Conservation (phyloP, 2,113 vertebrate genomes). For the Gymnorhina tibicen region DNA sequence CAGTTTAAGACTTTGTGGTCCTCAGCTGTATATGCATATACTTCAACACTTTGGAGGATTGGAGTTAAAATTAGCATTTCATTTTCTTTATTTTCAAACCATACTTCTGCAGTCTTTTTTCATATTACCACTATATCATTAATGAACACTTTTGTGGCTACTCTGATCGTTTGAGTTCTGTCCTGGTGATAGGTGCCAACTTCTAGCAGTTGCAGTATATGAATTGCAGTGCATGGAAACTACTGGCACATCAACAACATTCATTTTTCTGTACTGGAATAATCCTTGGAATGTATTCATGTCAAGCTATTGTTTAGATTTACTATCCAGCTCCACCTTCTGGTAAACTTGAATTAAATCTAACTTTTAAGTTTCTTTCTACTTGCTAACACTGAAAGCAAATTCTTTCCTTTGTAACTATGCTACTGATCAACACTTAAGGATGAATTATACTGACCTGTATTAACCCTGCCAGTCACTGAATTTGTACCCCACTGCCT, state of each 20-base stretch:
- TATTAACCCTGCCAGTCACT: not conserved
- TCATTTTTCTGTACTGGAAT: not conserved
- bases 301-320: constrained; percentile 35
- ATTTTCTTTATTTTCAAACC: not conserved
- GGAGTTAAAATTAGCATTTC: not conserved
- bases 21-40: not conserved
- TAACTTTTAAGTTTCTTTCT: not conserved
- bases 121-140: not conserved
- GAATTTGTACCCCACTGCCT: not conserved
- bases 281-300: not conserved
- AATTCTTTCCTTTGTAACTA: not conserved
- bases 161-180: not conserved
- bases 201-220: not conserved
- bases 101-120: not conserved
- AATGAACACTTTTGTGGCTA: not conserved
- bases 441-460: not conserved
- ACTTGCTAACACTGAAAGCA: not conserved
- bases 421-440: not conserved
- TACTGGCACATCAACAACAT: not conserved
- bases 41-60: not conserved
- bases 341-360: constrained; percentile 43
- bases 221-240: not conserved
- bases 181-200: not conserved
- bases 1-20: not conserved
- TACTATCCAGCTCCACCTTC: constrained; percentile 62